Evolutionary conservation across 2,113 vertebrate species (phyloP), one percentile per base, ranked within the genome.

Genomic region (Megaleporinus macrocephalus): DNA sequence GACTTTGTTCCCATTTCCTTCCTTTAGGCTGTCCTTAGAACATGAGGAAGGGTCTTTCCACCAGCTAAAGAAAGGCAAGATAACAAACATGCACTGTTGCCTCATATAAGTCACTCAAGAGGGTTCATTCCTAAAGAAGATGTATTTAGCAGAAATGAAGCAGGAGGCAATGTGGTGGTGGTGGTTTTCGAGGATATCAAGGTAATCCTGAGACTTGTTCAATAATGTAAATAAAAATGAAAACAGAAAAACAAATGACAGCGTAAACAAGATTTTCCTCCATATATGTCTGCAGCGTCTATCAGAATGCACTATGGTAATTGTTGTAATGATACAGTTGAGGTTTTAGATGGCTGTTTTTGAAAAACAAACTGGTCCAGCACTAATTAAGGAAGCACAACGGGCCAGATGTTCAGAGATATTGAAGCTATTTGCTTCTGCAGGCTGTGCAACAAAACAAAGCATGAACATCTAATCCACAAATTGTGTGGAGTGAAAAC

Each of bases 1-100:
- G 87, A 93, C 87, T 89, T 90, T 16, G 90, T 90, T 89, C 90
- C 89, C 89, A 79, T 82, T 85, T 91, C 91, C 92, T 90, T 86
- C 83, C 86, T 90, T 83, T 79, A 84, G 79, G 36, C 75, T 82
- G 84, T 84, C 65, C 71, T 89, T 61, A 74, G 73, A 59, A 79
- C 70, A 72, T 88, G 75, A 84, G 77, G 79, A 79, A 16, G 75
- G 80, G 76, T 82, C 53, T 88, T 84, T 86, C 81, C 69, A 77
- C 63, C 69, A 7, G 80, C 74, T 59, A 81, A 81, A 47, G 51
- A 59, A 80, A 36, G 9, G 29, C 44, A 86, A 85, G 80, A 86
- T 86, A 85, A 89, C 41, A 85, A 70, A 85, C 63, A 65, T 33
- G 29, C 5, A 27, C 70, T 69, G 11, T 81, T 80, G 47, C 63